Evolutionary conservation across 1,140 invertebrate genomes (phyloP).

Genomic region (Globodera ellingtonae): DNA sequence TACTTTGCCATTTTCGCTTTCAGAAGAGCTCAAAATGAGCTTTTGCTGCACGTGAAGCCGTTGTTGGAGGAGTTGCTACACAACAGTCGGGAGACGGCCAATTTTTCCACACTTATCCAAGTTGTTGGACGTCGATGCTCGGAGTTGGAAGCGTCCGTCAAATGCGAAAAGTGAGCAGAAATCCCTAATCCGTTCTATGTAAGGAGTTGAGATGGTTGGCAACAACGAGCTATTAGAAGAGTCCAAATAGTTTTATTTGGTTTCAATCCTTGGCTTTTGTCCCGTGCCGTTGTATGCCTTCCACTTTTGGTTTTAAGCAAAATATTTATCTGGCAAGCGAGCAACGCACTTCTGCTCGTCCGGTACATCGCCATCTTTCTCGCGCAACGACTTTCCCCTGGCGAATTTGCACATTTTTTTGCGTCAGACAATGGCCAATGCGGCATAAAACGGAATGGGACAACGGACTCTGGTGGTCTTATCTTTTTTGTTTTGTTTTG

Average conservation of each 20-base stretch:
- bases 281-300: too few relatives aligned
- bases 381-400: constrained; percentile 72
- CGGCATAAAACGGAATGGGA: constrained; percentile 20
- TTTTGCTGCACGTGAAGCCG: constrained; percentile 78
- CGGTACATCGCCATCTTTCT: constrained; percentile 85
- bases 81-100: constrained; percentile 83
- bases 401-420: constrained; percentile 64
- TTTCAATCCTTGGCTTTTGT: too few relatives aligned
- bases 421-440: constrained; percentile 18
- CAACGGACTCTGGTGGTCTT: constrained; percentile 31
- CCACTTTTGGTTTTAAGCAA: constrained; percentile 72
- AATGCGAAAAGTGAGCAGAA: constrained; percentile 79
- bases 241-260: too few relatives aligned
- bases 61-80: constrained; percentile 75
- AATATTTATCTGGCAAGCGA: constrained; percentile 89
- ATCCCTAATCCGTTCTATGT: background rate
- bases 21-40: constrained; percentile 77
- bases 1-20: constrained; percentile 3
- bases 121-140: constrained; percentile 79
- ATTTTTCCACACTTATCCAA: constrained; percentile 81
- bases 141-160: constrained; percentile 79
- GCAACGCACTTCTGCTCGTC: constrained; percentile 88
- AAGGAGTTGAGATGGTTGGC: background rate
- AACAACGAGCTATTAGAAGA: background rate
- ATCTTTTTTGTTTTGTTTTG: constrained; percentile 14